phyloP scores from a whole-genome alignment of 2,113 vertebrate genomes.

The Bostrychus sinensis region DNA sequence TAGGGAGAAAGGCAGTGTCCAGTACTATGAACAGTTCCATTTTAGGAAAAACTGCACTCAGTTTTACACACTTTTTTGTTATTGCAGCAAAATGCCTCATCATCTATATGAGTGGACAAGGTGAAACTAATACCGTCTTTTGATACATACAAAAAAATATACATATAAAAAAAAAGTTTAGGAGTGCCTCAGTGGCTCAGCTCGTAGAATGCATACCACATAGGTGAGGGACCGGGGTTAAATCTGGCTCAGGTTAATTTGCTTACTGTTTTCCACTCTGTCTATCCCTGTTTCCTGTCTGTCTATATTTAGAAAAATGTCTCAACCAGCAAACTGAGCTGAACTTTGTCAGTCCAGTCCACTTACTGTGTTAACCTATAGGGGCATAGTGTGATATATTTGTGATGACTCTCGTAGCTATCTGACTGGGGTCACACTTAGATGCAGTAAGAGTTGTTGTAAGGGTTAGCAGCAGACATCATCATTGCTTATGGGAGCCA shows the following conservation, averaged over 20 bases:
- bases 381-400: slow-evolving; percentile 10
- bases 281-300: background rate
- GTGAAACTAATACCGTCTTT: no score
- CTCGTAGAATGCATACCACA: no score
- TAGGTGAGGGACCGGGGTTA: no score
- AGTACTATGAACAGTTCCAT: slow-evolving; percentile 37
- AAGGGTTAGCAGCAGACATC: slow-evolving; percentile 20
- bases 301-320: background rate
- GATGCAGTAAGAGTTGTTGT: slow-evolving; percentile 33
- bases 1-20: background rate
- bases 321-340: slow-evolving; percentile 2
- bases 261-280: background rate
- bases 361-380: slow-evolving; percentile 12
- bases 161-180: no score
- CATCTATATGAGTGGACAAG: no score
- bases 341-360: background rate
- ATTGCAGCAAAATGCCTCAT: background rate
- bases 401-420: slow-evolving; percentile 9
- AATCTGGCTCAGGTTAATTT: no score
- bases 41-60: background rate
- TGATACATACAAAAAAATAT: no score
- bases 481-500: slow-evolving; percentile 19
- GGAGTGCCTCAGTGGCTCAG: no score
- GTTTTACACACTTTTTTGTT: background rate
- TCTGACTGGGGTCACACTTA: slow-evolving; percentile 16